Percentiles rank a stretch among this genome's conserved stretches.
These are phyloP conservation scores for Microctenopoma lineatum DNA, from an alignment of 2,797 vertebrate genomes.

Conservation along the genomic window DNA sequence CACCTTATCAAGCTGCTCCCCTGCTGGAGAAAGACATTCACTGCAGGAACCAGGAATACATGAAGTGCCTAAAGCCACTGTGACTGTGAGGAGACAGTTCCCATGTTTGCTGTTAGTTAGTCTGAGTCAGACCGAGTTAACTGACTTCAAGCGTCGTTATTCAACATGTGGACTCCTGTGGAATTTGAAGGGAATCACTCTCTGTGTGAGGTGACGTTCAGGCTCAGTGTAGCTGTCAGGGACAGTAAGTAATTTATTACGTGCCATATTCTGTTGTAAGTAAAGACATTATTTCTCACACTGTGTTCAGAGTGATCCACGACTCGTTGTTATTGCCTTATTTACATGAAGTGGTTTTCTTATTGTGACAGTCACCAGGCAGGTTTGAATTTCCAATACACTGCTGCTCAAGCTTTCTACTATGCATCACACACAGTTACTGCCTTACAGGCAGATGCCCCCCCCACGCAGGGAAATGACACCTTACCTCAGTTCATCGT, in stretches of 20 bases:
- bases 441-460: neutral
- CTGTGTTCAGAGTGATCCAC: neutral
- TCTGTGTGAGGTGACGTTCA: neutral
- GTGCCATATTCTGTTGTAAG: slow-evolving; percentile 4
- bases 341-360: too few species aligned
- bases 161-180: neutral
- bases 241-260: slow-evolving; percentile 6
- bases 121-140: too few species aligned
- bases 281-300: neutral
- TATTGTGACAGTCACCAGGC: too few species aligned
- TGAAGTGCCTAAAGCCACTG: neutral
- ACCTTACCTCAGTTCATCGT: too few species aligned
- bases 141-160: neutral
- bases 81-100: neutral
- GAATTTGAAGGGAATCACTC: neutral
- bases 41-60: neutral
- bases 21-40: slow-evolving; percentile 11
- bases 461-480: too few species aligned
- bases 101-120: neutral
- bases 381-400: too few species aligned
- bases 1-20: neutral
- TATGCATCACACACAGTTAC: neutral
- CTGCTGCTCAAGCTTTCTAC: too few species aligned
- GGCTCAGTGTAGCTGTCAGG: neutral
- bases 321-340: neutral